Evolutionary conservation across 2,888 invertebrate species (phyloP), one percentile per base, ranked within the genome.

Genomic region (Dyspetes luteomarginatus): DNA sequence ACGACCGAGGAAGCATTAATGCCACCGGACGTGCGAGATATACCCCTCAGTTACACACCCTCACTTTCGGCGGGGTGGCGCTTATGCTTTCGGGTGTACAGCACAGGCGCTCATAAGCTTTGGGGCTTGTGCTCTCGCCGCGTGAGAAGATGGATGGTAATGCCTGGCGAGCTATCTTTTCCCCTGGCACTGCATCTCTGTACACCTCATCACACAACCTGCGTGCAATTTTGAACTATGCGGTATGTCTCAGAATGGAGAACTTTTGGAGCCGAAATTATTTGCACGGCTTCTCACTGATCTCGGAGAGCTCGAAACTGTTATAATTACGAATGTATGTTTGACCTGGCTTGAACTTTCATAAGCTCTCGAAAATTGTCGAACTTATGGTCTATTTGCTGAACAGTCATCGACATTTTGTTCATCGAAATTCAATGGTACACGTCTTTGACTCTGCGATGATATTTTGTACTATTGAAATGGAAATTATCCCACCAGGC

Each of bases 1-100:
- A 72, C 80, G 76, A 69, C 60, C 69, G 52, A 74, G 75, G 67
- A 19, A 55, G 74, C 65, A 78, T 82, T 74, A 81, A 79, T 79
- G 82, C 72, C 71, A 43, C 50, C 26, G 56, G 77, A 77, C 81
- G 81, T 77, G 73, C 77, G 64, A 74, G 68, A 15, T 48, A 74
- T 69, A 69, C 36, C 69, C 50, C 50, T 73, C 30, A 64, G 68
- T 68, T 73, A 58, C 68, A 68, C 64, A 56, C 58, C 56, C 67
- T 68, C 76, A 55, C 72, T 62, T 71, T 80, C 60, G 45, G 48
- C 50, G 60, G 26, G 41, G 2, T 45, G 15, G 24, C 28, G 58
- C 69, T 36, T 69, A 7, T 58, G 50, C 50, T 79, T 69, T 71
- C 26, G 71, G 62, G 30, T 67, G 9, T 45, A 55, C 56, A 75